Percentiles rank a stretch among this genome's conserved stretches.
Conservation (phyloP, 2,113 vertebrate genomes). For the Clarias macrocephalus region DNA sequence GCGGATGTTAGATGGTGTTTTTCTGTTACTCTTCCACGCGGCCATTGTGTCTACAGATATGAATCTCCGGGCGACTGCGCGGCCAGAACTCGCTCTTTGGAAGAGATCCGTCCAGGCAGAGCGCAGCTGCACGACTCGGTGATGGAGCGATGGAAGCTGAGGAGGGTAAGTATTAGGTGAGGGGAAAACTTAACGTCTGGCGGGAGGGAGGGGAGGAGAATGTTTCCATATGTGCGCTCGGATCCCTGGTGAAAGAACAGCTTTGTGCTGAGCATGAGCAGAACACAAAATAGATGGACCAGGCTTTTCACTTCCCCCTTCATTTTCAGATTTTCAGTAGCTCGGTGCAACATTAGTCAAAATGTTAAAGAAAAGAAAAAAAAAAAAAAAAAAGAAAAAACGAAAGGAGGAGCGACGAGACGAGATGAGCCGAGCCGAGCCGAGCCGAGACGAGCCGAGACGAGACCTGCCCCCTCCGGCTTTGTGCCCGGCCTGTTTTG, state of each 20-base stretch:
- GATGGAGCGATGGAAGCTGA: constrained; percentile 33
- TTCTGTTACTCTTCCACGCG: not conserved
- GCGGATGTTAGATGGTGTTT: too few relatives aligned
- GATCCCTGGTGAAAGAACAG: constrained; percentile 72
- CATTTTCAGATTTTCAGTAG: constrained; percentile 55
- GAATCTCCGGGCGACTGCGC: constrained; percentile 45
- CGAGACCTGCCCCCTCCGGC: constrained; percentile 41
- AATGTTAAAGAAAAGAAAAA: too few relatives aligned
- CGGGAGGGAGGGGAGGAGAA: constrained; percentile 61
- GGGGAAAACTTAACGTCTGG: constrained; percentile 49
- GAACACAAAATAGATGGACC: constrained; percentile 55
- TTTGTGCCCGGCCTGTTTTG: constrained; percentile 63
- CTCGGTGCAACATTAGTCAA: constrained; percentile 61
- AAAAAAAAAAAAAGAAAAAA: too few relatives aligned
- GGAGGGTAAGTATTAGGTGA: constrained; percentile 36
- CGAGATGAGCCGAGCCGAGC: too few relatives aligned
- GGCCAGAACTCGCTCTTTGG: not conserved
- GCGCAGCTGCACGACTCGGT: constrained; percentile 20
- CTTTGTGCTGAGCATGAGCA: constrained; percentile 70
- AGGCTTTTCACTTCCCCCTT: constrained; percentile 29
- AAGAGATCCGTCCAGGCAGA: constrained; percentile 48
- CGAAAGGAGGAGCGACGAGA: constrained; percentile 33
- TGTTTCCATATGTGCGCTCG: constrained; percentile 70
- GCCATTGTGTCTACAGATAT: not conserved
- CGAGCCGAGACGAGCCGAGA: too few relatives aligned